phyloP scores from a whole-genome alignment of 1,140 invertebrate species.

The Condylostylus longicornis region DNA sequence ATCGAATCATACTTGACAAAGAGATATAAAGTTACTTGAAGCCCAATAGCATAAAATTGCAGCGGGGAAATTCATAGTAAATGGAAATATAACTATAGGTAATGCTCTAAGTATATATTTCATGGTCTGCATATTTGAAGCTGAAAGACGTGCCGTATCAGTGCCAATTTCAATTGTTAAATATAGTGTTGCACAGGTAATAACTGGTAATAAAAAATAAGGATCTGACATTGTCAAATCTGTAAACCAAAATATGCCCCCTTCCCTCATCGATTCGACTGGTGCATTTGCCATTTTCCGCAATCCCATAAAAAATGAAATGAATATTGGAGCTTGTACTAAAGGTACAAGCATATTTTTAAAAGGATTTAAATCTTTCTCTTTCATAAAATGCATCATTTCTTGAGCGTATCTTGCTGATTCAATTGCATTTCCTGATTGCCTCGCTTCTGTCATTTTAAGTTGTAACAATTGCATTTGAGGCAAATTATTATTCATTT shows the following conservation, averaged over 20 bases:
- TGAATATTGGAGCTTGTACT: conserved; percentile 74
- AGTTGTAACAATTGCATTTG: conserved; percentile 60
- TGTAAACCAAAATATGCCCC: conserved; percentile 85
- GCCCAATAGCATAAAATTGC: conserved; percentile 85
- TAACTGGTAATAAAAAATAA: conserved; percentile 70
- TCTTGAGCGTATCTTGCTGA: conserved; percentile 55
- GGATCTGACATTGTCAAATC: conserved; percentile 86
- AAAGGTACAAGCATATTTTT: conserved; percentile 68
- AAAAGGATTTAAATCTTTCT: conserved; percentile 62
- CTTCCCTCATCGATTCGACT: conserved; percentile 70
- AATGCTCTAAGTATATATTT: conserved; percentile 58
- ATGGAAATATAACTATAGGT: conserved; percentile 69
- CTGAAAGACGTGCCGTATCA: conserved; percentile 49
- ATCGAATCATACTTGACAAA: conserved; percentile 43
- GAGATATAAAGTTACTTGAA: conserved; percentile 74
- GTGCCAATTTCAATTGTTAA: conserved; percentile 71
- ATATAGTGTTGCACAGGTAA: conserved; percentile 66
- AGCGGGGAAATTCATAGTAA: conserved; percentile 77
- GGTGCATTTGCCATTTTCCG: conserved; percentile 72
- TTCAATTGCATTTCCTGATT: conserved; percentile 63
- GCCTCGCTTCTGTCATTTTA: conserved; percentile 69
- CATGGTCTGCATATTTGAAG: conserved; percentile 49
- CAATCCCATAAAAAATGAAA: conserved; percentile 79
- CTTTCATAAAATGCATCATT: conserved; percentile 63
- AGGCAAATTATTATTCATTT: conserved; percentile 69